Conservation (phyloP, 2,113 vertebrate species). For the Geococcyx californianus region DNA sequence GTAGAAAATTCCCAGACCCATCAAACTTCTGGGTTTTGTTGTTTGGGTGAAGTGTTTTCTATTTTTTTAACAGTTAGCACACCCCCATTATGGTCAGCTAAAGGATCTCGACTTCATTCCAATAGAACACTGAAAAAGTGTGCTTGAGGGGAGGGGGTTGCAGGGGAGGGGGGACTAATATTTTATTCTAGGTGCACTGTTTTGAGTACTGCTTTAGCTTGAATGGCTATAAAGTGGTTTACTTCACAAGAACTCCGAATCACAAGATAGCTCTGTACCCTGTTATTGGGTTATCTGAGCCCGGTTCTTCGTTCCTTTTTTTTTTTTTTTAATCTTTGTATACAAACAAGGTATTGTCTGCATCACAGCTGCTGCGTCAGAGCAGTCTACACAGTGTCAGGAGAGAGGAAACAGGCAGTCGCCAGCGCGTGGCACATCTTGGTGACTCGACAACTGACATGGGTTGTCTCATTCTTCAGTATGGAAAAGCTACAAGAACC, state of each 20-base stretch:
- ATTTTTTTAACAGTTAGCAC: constrained; percentile 37
- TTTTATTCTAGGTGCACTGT: constrained; percentile 24
- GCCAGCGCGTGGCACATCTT: not conserved
- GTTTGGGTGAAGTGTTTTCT: constrained; percentile 67
- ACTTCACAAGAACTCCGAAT: constrained; percentile 8
- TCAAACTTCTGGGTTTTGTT: constrained; percentile 58
- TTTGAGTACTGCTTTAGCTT: not conserved
- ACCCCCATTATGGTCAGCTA: not conserved
- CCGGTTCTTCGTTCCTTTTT: not conserved
- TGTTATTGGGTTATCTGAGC: not conserved
- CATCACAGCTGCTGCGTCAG: not conserved
- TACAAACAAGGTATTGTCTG: not conserved
- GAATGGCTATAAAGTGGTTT: not conserved
- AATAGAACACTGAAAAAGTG: not conserved
- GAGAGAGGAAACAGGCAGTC: not conserved
- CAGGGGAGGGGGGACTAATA: not conserved
- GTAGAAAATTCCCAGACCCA: constrained; percentile 62
- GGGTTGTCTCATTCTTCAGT: not conserved
- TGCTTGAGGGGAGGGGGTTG: not conserved
- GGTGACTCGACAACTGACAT: constrained; percentile 1
- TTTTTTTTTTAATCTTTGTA: not conserved
- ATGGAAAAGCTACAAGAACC: constrained; percentile 9
- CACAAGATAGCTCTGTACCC: not conserved
- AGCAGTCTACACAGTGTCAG: not conserved
- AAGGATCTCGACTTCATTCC: constrained; percentile 27